Percentiles rank a stretch among this genome's conserved stretches.
Conservation (phyloP, 2,113 vertebrate genomes). For the Thomomys bottae region DNA sequence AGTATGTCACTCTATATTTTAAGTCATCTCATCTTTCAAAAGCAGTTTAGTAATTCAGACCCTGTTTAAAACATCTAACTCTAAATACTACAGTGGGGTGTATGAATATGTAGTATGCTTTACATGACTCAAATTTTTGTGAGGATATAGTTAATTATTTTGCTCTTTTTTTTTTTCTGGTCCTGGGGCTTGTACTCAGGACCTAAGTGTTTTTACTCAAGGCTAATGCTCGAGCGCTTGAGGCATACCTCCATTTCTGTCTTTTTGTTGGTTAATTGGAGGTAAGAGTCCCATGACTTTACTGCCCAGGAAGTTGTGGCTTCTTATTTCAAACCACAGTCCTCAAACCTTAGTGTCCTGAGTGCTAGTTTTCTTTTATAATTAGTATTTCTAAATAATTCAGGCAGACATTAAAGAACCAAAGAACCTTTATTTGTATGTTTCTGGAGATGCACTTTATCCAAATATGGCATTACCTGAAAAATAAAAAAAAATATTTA, state of each 20-base stretch:
- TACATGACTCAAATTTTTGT: constrained; percentile 40
- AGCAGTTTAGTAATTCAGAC: constrained; percentile 7
- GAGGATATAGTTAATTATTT: neutral
- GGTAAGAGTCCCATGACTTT: no score
- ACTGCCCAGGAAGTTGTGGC: no score
- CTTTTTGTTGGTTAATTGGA: no score
- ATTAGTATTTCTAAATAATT: constrained; percentile 53
- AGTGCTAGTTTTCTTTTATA: constrained; percentile 2
- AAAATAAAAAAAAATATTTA: constrained; percentile 61
- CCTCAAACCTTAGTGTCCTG: no score
- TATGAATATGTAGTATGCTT: neutral
- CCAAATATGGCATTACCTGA: constrained; percentile 77
- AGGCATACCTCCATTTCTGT: no score
- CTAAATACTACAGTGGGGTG: neutral
- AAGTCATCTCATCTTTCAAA: neutral
- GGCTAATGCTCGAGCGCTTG: no score
- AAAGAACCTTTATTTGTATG: constrained; percentile 17
- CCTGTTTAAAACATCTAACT: neutral
- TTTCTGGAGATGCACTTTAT: constrained; percentile 53
- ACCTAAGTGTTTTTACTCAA: no score
- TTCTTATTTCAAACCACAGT: no score
- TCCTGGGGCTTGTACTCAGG: no score
- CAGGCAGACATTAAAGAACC: constrained; percentile 21
- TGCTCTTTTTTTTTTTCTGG: neutral
- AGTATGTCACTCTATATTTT: neutral